phyloP scores from a whole-genome alignment of 2,113 vertebrate species.

The Mus musculus region DNA sequence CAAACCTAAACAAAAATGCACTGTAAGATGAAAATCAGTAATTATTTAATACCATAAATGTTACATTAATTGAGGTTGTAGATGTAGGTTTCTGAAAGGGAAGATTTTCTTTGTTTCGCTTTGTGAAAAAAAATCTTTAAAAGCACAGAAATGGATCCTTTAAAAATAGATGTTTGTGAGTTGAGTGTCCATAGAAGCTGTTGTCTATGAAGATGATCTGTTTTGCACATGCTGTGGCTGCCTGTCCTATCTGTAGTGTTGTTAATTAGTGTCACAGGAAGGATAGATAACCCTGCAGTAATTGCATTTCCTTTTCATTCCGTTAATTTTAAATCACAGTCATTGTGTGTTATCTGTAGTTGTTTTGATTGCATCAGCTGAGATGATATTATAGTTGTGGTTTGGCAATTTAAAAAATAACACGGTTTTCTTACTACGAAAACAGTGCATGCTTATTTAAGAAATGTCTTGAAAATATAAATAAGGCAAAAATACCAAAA shows the following conservation, averaged over 20 bases:
- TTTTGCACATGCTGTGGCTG: constrained; percentile 4
- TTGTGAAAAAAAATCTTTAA: constrained; percentile 21
- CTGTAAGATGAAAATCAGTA: neutral
- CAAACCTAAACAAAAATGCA: neutral
- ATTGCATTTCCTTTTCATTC: constrained; percentile 57
- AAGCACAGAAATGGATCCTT: neutral
- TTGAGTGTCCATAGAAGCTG: neutral
- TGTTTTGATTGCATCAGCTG: constrained; percentile 46
- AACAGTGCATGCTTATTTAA: neutral
- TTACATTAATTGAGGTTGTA: neutral
- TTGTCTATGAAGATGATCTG: neutral
- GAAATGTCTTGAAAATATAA: constrained; percentile 6
- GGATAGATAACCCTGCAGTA: neutral
- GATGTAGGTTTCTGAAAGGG: constrained; percentile 16
- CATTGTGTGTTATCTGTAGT: constrained; percentile 46
- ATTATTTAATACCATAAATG: constrained; percentile 23
- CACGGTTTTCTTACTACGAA: constrained; percentile 11
- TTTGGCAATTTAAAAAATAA: constrained; percentile 36
- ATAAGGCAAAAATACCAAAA: neutral
- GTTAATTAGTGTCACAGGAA: constrained; percentile 54
- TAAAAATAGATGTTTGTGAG: constrained; percentile 28
- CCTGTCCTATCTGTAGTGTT: constrained; percentile 43
- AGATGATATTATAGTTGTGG: constrained; percentile 44
- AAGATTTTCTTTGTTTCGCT: constrained; percentile 47
- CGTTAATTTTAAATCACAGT: constrained; percentile 48